A percentile compares a stretch with the other conserved stretches of the same genome.
Evolutionary conservation across 2,113 vertebrate species (phyloP).

Genomic region (Eretmochelys imbricata): DNA sequence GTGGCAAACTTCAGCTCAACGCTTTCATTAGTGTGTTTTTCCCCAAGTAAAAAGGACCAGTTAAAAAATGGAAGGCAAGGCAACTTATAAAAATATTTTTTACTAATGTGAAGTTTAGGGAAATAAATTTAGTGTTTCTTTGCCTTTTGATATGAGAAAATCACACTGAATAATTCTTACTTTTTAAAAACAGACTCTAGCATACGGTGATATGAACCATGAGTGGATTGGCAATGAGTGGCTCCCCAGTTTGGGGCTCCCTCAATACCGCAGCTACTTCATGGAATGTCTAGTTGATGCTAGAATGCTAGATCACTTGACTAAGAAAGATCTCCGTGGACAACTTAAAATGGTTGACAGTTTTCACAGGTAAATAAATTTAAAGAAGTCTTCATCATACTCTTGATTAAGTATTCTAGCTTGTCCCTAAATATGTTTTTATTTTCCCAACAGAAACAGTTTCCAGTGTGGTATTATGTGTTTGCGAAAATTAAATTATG

Average conservation of each 20-base stretch:
- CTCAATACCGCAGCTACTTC: conserved; percentile 98
- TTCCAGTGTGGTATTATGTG: conserved; percentile 99
- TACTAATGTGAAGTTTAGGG: neutral
- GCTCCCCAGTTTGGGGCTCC: conserved; percentile 94
- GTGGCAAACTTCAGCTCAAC: neutral
- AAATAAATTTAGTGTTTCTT: neutral
- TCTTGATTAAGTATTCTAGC: fast-evolving
- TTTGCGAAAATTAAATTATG: conserved; percentile 94
- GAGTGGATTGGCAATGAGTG: conserved; percentile 99
- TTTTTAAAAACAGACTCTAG: conserved; percentile 84
- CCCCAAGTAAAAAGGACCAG: neutral
- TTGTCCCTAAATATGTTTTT: neutral
- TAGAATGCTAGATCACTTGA: conserved; percentile 97
- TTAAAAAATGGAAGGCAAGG: neutral
- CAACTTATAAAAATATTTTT: fast-evolving
- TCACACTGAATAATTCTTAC: neutral
- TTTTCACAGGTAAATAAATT: conserved; percentile 89
- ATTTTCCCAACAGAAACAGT: conserved; percentile 87
- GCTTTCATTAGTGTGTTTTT: neutral
- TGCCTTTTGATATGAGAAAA: neutral
- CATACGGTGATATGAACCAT: conserved; percentile 98
- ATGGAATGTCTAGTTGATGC: conserved; percentile 99
- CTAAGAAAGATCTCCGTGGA: conserved; percentile 96
- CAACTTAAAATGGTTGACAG: conserved; percentile 99
- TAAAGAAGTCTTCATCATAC: fast-evolving